A percentile compares a stretch with the other conserved stretches of the same genome.
phyloP scores from a whole-genome alignment of 35 echinoderm and acorn worm species.

The Patiria miniata region DNA sequence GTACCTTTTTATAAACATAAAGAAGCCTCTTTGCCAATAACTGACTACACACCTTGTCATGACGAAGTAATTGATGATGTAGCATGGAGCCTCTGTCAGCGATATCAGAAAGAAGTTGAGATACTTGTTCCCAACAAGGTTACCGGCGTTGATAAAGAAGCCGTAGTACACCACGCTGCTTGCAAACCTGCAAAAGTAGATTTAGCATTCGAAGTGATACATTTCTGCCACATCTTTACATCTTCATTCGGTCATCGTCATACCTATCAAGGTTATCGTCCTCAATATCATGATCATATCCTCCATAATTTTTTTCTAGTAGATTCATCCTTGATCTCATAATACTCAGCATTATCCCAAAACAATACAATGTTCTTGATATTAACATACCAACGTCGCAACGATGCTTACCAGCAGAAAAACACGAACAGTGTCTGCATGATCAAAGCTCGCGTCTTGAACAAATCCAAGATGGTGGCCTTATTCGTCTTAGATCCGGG shows the following conservation, averaged over 20 bases:
- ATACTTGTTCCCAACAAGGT: conserved; percentile 4
- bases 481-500: not conserved
- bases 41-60: not conserved
- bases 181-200: not conserved
- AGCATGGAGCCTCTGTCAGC: not conserved
- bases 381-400: no score
- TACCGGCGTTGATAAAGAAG: not conserved
- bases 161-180: not conserved
- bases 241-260: no score
- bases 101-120: not conserved
- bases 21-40: no score
- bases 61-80: conserved; percentile 2
- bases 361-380: no score
- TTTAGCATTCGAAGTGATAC: no score
- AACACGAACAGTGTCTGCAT: not conserved
- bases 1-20: no score
- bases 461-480: not conserved
- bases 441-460: not conserved
- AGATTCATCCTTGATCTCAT: no score
- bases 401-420: conserved; percentile 12
- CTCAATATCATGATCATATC: no score
- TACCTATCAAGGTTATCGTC: no score
- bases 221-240: no score
- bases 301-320: no score
- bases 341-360: no score